Evolutionary conservation across 1,140 invertebrate genomes (phyloP).

Genomic region (Spodoptera frugiperda): DNA sequence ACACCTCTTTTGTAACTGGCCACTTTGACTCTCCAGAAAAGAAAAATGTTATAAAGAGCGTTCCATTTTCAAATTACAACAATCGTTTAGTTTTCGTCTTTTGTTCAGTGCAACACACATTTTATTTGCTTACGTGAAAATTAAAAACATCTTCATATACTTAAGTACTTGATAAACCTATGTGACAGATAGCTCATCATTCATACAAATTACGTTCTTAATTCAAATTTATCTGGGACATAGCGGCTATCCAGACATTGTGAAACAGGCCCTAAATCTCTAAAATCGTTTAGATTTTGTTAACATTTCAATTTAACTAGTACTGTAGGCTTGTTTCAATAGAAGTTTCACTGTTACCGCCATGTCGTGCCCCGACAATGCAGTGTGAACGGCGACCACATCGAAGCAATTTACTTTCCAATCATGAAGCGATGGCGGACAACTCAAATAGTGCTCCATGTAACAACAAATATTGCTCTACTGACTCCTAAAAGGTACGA

Average conservation of each 20-base stretch:
- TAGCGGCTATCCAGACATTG: too few species aligned
- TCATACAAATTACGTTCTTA: too few species aligned
- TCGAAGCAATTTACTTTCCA: constrained; percentile 78
- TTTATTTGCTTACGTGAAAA: neutral
- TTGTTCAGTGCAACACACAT: neutral
- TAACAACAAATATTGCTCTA: constrained; percentile 3
- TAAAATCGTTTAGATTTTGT: neutral
- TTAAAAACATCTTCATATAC: too few species aligned
- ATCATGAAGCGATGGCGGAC: constrained; percentile 59
- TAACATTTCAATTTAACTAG: constrained; percentile 1
- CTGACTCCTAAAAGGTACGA: constrained; percentile 1
- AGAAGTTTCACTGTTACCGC: constrained; percentile 1
- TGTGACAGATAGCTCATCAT: too few species aligned
- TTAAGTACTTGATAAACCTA: too few species aligned
- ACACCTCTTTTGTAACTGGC: neutral
- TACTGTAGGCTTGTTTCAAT: constrained; percentile 6
- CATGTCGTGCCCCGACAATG: constrained; percentile 45
- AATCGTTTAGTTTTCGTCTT: neutral
- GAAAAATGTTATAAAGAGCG: neutral
- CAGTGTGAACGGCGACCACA: constrained; percentile 53
- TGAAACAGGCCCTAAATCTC: too few species aligned
- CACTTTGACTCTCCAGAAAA: neutral
- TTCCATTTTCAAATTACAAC: neutral
- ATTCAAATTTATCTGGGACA: too few species aligned
- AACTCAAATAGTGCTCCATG: constrained; percentile 55